Evolutionary conservation across 2,888 invertebrate genomes (phyloP), one percentile per base, ranked within the genome.

Genomic region (Conops quadrifasciatus): DNA sequence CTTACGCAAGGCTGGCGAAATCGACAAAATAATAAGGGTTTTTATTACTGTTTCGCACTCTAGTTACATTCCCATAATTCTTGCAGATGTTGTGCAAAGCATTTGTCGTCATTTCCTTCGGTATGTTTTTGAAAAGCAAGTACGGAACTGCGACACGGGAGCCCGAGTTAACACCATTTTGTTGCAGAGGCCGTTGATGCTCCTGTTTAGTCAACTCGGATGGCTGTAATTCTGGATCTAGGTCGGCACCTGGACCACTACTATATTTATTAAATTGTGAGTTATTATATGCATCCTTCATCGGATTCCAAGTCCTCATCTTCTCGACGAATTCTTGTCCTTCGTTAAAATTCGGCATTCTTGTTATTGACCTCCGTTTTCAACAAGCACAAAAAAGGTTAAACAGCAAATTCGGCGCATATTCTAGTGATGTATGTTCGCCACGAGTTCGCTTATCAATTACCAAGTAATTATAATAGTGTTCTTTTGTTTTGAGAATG

Each of bases 291-390:
- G 77, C 80, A 15, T 73, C 76, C n/a, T 72, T 72, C 80, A 80
- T 80, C 1, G 80, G 80, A 75, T 80, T 79, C 79, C 79, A 80
- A 21, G 71, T 11, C 21, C 72, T 59, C 1, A 80, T 56, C 28
- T 74, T 59, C 0, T 72, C 58, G 19, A 47, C 69, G 19, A 77
- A 11, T 5, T 76, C 73, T 19, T 51, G 47, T 15, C n/a, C 64
- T 65, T n/a, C 21, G 28, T n/a, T 43, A 51, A 43, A 19, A 36
- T n/a, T 43, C n/a, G 30, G 9, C 56, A 56, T 66, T 66, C 56
- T 21, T 11, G 4, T 36, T 21, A 3, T n/a, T 36, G 30, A 51
- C n/a, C 9, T 49, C 16, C 11, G 11, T n/a, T n/a, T 7, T 43
- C 45, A 62, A 62, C 4, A 45, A 9, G 1, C 15, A 45, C 11